These are phyloP conservation scores for Nasonia vitripennis DNA, from an alignment of 1,140 invertebrate species.

Conservation along the genomic window DNA sequence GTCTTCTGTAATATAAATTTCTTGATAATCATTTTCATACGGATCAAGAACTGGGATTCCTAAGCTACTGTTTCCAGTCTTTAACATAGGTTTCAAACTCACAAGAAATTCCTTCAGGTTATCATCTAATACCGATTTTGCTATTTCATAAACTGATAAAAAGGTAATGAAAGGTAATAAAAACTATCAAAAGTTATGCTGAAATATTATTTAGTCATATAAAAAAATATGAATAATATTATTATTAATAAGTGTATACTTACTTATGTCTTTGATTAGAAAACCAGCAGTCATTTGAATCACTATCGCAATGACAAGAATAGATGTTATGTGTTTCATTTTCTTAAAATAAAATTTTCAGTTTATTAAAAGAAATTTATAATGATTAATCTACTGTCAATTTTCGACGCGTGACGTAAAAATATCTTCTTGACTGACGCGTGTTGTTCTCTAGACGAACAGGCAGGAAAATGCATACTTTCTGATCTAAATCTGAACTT, in stretches of 20 bases:
- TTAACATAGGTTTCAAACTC: background rate
- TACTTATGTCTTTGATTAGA: background rate
- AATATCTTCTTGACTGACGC: background rate
- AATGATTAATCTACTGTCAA: background rate
- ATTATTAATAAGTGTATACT: background rate
- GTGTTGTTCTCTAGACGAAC: background rate
- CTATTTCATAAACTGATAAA: slow-evolving; percentile 8
- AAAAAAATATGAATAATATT: background rate
- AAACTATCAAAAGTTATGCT: background rate
- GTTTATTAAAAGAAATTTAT: background rate
- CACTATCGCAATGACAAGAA: background rate
- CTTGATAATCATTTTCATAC: background rate
- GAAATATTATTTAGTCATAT: background rate
- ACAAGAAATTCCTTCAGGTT: background rate
- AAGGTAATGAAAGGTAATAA: background rate
- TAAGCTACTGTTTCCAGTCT: slow-evolving; percentile 12
- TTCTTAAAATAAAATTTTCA: background rate
- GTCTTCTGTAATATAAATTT: background rate
- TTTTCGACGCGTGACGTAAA: background rate
- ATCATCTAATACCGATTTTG: background rate
- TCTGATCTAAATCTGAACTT: background rate
- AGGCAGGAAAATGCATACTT: background rate
- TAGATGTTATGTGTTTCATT: slow-evolving; percentile 8
- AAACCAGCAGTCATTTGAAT: background rate
- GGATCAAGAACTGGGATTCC: slow-evolving; percentile 28